Base-by-base conservation (phyloP, 2,888 invertebrate genomes). In the Bimastos eiseni region DNA sequence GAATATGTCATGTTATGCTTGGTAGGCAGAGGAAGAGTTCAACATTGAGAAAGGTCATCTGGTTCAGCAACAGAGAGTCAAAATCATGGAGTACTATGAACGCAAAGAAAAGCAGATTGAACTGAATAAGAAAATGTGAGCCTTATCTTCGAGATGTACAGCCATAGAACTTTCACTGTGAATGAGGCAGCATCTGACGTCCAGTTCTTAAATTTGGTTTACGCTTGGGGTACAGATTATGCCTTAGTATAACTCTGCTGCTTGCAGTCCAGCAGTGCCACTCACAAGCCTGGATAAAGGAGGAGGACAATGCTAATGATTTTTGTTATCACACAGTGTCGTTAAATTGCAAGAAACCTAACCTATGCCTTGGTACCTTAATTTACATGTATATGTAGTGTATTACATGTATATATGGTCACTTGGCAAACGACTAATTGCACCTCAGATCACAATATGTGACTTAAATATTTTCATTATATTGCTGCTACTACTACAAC, bases 21-120 rank as follows among this genome's bases (percentile, higher is more conserved):
- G 88, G 0, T 34, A 99, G 96, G 99, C 99, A 89, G 99, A 99
- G 95, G 99, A 99, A 96, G 99, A 99, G 96, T 99, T 99, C 96
- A 99, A 99, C 96, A 99, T 99, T 95, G 99, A 99, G 95, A 99
- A 99, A 95, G 99, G 99, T 93, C 97, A 99, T 94, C 96, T 99
- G 92, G 99, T 99, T 86, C 99, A 99, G 95, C 98, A 99, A 95
- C 99, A 99, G 95, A 97, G 99, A 93, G 97, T 99, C 92, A 99
- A 99, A 96, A 99, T 99, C 94, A 99, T 99, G 98, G 99, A 99
- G 95, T 98, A 98, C 95, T 99, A 98, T 95, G 99, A 99, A 94
- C 98, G 98, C 95, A 99, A 99, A 95, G 99, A 99, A 94, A 99
- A 99, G 95, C 99, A 99, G 96, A 99, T 99, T 93, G 99, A 99